Evolutionary conservation across 2,113 vertebrate species (phyloP).

Genomic region (Todiramphus saurophagus): DNA sequence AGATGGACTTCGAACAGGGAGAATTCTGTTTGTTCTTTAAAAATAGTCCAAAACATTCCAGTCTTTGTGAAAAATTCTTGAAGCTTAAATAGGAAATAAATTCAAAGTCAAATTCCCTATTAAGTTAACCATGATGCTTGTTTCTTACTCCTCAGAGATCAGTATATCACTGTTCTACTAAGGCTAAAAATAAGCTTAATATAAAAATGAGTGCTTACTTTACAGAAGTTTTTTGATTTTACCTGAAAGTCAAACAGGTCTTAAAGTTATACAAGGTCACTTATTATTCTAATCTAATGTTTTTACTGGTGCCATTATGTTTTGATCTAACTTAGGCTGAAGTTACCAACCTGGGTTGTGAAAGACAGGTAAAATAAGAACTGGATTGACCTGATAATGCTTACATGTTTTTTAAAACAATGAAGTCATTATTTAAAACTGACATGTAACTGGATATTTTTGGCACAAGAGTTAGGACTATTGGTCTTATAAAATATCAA

Average conservation of each 20-base stretch:
- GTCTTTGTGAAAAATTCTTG: conserved; percentile 74
- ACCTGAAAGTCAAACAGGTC: conserved; percentile 71
- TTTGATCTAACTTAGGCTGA: background rate
- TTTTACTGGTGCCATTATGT: background rate
- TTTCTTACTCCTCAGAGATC: conserved; percentile 75
- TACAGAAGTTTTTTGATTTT: conserved; percentile 57
- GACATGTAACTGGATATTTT: background rate
- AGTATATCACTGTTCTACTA: conserved; percentile 57
- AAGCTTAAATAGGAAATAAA: conserved; percentile 75
- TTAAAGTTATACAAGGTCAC: conserved; percentile 66
- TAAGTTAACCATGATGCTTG: conserved; percentile 70
- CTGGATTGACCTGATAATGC: background rate
- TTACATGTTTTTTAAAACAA: background rate
- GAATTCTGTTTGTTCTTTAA: conserved; percentile 79
- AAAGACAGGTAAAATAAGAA: background rate
- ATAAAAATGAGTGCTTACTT: conserved; percentile 59
- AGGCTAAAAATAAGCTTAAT: conserved; percentile 72
- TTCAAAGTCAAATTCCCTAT: conserved; percentile 78
- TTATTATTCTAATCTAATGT: conserved; percentile 46
- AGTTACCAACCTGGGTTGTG: background rate
- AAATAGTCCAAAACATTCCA: conserved; percentile 75
- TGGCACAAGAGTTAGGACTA: background rate
- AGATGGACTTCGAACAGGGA: conserved; percentile 63
- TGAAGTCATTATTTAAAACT: background rate
- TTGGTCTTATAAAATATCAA: background rate